Base-by-base conservation (phyloP, 2,797 vertebrate genomes). In the Rousettus madagascariensis region DNA sequence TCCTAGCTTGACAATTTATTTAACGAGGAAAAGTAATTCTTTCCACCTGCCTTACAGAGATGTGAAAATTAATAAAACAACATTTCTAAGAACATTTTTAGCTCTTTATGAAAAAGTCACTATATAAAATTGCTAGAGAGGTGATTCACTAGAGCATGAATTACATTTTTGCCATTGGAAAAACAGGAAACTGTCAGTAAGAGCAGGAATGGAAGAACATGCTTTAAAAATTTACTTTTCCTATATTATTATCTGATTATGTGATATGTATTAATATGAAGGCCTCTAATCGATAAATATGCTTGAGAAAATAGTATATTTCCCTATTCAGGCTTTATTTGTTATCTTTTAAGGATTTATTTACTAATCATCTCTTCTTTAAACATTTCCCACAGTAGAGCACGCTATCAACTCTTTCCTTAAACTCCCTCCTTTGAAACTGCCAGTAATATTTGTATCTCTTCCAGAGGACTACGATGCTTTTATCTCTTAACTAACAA, bases 11-110 rank as follows among this genome's bases (percentile, higher is more conserved):
- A 63, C 75, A 80, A 75, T 80, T 87, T 89, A 79, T 90, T 87
- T 87, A 79, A 79, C 33, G 36, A 84, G 46, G 80, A 49, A 49
- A 8, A 92, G 30, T 80, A 74, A 87, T 95, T 95, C 28, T 93
- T 86, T 38, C 41, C 28, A 51, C 24, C 28, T 72, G 11, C 16
- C 51, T 95, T 86, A 71, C 3, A 69, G 59, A 61, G 3, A 30
- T 49, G 2, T 80, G 22, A 84, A 15, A 92, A 95, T 87, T 87
- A 75, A 61, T 84, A 38, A 84, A 24, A 53, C 59, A 89, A 96
- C 75, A 93, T 91, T 74, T 26, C 59, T 71, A 30, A 75, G 83
- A 84, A 57, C 20, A 72, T 61, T 92, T 43, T 93, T 8, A 84
- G 30, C 8, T 93, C 38, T 84, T 78, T 57, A 66, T 74, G 38